A percentile compares a stretch with the other conserved stretches of the same genome.
phyloP scores from a whole-genome alignment of 2,888 invertebrate genomes.

The Brachyptera putata region DNA sequence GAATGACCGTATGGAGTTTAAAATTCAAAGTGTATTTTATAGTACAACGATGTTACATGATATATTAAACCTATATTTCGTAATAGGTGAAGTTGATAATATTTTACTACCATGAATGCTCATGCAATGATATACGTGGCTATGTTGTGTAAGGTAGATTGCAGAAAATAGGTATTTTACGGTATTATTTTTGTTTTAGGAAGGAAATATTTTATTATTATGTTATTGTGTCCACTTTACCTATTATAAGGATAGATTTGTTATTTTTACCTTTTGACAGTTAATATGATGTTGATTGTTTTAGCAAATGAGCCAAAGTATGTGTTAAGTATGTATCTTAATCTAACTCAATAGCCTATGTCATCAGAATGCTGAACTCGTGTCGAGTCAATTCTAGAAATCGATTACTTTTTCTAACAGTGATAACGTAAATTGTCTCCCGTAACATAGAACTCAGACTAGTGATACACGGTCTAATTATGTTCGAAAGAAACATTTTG shows the following conservation, averaged over 20 bases:
- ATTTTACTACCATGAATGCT: no score
- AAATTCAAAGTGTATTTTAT: no score
- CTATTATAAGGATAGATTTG: background rate
- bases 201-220: conserved; percentile 23
- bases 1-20: no score
- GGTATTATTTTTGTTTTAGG: conserved; percentile 22
- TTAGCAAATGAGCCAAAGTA: conserved; percentile 11
- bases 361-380: no score
- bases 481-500: background rate
- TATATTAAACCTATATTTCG: no score
- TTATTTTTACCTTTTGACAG: background rate
- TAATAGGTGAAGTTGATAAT: background rate
- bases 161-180: background rate
- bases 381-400: background rate
- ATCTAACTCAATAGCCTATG: background rate
- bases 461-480: background rate
- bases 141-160: no score
- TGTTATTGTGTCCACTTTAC: conserved; percentile 23
- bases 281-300: background rate
- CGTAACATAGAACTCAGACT: background rate
- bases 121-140: no score
- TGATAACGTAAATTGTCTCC: no score
- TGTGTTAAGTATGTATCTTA: background rate
- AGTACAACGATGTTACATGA: no score
- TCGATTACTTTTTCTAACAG: background rate